Conservation (phyloP, 2,797 vertebrate genomes). For the Hemitrygon akajei region DNA sequence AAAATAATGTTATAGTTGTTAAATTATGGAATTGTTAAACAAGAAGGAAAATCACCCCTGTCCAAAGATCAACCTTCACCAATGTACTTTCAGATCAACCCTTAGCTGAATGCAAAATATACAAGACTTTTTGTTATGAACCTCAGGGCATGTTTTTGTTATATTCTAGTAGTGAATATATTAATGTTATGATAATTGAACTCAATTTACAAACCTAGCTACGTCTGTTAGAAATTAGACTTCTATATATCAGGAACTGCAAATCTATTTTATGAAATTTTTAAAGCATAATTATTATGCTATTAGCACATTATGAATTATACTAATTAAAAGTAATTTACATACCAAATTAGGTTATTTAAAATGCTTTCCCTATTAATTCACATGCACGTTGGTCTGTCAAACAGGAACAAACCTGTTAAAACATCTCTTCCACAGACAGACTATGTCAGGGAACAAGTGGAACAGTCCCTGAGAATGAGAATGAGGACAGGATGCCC, state of each 20-base stretch:
- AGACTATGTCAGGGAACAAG: neutral
- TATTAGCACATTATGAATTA: slow-evolving; percentile 31
- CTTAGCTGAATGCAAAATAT: slow-evolving; percentile 1
- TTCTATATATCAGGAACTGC: slow-evolving; percentile 22
- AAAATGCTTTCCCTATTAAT: slow-evolving; percentile 25
- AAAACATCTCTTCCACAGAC: neutral
- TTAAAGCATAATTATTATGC: slow-evolving; percentile 29
- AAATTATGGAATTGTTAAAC: neutral
- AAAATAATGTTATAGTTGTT: neutral
- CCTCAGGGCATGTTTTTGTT: slow-evolving; percentile 20
- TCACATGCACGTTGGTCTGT: slow-evolving; percentile 23
- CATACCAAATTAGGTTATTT: slow-evolving; percentile 33
- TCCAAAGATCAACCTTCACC: neutral
- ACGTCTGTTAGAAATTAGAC: slow-evolving; percentile 17
- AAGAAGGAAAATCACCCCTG: neutral
- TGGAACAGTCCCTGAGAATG: too few species aligned
- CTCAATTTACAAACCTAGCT: slow-evolving; percentile 25
- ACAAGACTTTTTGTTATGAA: slow-evolving; percentile 4
- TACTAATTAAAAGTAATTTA: slow-evolving; percentile 32
- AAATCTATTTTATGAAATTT: slow-evolving; percentile 34
- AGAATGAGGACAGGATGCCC: too few species aligned
- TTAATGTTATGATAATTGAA: slow-evolving; percentile 29
- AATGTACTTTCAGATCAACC: neutral
- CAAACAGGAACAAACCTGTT: slow-evolving; percentile 1
- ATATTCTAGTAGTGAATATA: neutral